Evolutionary conservation across 1,140 invertebrate species (phyloP), one percentile per base, ranked within the genome.

Genomic region (Drosophila pruinosa): DNA sequence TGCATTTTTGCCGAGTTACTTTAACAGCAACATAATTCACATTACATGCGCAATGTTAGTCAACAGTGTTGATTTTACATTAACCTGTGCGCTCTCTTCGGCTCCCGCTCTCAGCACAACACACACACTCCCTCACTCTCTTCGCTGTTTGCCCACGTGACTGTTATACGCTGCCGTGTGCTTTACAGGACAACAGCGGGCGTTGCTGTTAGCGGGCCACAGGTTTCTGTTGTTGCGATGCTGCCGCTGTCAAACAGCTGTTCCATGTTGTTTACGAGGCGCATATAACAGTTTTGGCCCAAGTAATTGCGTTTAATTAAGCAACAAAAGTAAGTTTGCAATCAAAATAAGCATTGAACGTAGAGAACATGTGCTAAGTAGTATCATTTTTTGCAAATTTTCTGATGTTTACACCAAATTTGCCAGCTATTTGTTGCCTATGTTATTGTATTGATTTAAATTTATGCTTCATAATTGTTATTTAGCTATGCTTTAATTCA

Each of bases 151-250:
- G 19, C 22, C 41, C 59, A 70, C 67, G 67, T 64, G 59, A 70
- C 50, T 64, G 67, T 70, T 70, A 70, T 70, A 70, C 48, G 21
- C 38, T n/a, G n/a, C n/a, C n/a, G n/a, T n/a, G n/a, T n/a, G n/a
- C n/a, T n/a, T 64, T 38, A 70, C 67, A 70, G 59, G 28, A 53
- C 12, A 39, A 53, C 12, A 39, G 24, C 14, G 22, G 6, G 14
- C 17, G 15, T 47, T 50, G 17, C 50, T 79, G 77, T 75, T 81
- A 77, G 61, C 78, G 28, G n/a, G 78, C 78, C 71, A 82, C 78
- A 82, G 78, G 78, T 82, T 74, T 75, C 64, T 80, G 70, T 78
- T 72, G 15, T 17, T 39, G 38, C 26, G 15, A 47, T 45, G 26
- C 39, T n/a, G 14, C 39, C 8, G 14, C 31, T 59, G 41, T 36